Evolutionary conservation across 2,797 vertebrate genomes (phyloP).

Genomic region (Chiroxiphia lanceolata): DNA sequence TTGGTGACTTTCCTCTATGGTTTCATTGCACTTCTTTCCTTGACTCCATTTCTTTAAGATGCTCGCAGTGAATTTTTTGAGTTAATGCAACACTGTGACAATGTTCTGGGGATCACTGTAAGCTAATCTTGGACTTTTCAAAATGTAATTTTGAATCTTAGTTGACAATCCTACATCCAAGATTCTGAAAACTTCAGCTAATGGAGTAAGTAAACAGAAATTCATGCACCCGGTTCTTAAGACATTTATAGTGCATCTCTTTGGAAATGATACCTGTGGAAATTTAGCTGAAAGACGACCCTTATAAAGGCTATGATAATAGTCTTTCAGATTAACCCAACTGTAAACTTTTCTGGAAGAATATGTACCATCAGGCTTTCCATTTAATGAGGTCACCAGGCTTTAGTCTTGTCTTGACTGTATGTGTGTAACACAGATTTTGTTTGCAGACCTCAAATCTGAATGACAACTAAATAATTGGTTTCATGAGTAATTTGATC

Average conservation of each 20-base stretch:
- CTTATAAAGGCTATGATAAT: neutral
- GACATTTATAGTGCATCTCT: neutral
- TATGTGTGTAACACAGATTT: neutral
- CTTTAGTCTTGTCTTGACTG: neutral
- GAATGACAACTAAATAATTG: neutral
- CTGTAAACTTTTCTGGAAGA: neutral
- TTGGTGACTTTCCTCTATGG: neutral
- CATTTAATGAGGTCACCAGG: neutral
- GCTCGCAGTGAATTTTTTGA: neutral
- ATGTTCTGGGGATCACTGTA: neutral
- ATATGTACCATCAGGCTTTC: neutral
- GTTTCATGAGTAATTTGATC: neutral
- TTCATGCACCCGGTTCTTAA: neutral
- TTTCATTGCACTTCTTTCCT: neutral
- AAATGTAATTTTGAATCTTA: neutral
- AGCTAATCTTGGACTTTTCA: neutral
- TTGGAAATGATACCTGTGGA: neutral
- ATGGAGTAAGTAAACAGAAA: neutral
- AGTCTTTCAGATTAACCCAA: neutral
- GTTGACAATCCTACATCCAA: neutral
- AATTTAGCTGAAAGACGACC: neutral
- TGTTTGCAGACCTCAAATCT: neutral
- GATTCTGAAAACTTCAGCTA: neutral
- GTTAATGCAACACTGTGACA: neutral
- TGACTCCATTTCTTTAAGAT: neutral